Percentiles rank a stretch among this genome's conserved stretches.
These are phyloP conservation scores for Callyntrura guangdongensis DNA, from an alignment of 2,888 invertebrate species.

Conservation along the genomic window DNA sequence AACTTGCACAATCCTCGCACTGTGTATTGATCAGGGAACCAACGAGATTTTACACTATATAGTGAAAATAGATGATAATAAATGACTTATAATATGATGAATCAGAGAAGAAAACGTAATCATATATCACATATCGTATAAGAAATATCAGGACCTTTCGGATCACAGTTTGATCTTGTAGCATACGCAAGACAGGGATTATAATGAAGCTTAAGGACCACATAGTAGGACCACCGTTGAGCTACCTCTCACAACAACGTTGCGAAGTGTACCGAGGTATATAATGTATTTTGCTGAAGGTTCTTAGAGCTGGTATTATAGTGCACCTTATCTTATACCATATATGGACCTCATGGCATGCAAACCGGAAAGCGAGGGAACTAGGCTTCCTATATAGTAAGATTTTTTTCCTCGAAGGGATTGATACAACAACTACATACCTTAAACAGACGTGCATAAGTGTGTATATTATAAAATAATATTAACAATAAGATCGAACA, in stretches of 20 bases:
- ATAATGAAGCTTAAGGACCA: slow-evolving; percentile 62
- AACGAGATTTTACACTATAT: slow-evolving; percentile 51
- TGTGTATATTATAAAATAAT: background rate
- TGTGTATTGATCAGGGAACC: slow-evolving; percentile 16
- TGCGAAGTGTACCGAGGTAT: background rate
- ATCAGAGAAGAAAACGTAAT: background rate
- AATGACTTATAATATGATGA: slow-evolving; percentile 55
- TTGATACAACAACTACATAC: slow-evolving; percentile 46
- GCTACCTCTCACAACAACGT: slow-evolving; percentile 57
- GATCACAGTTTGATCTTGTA: slow-evolving; percentile 63
- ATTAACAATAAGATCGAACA: slow-evolving; percentile 24
- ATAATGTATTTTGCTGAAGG: slow-evolving; percentile 42
- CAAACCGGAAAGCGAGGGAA: too few species aligned
- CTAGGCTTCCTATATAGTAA: slow-evolving; percentile 17
- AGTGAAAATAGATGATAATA: slow-evolving; percentile 45
- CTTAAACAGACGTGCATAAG: slow-evolving; percentile 14
- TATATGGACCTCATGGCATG: too few species aligned
- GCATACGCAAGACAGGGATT: slow-evolving; percentile 29
- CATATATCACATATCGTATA: slow-evolving; percentile 7
- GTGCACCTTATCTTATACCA: too few species aligned
- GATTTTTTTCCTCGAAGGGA: slow-evolving; percentile 64
- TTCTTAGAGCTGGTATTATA: slow-evolving; percentile 38
- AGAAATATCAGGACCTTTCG: slow-evolving; percentile 45
- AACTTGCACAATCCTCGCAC: slow-evolving; percentile 27
- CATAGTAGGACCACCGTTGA: slow-evolving; percentile 76